Evolutionary conservation across 2,888 invertebrate species (phyloP), one percentile per base, ranked within the genome.

Genomic region (Lasioglossum calceatum): DNA sequence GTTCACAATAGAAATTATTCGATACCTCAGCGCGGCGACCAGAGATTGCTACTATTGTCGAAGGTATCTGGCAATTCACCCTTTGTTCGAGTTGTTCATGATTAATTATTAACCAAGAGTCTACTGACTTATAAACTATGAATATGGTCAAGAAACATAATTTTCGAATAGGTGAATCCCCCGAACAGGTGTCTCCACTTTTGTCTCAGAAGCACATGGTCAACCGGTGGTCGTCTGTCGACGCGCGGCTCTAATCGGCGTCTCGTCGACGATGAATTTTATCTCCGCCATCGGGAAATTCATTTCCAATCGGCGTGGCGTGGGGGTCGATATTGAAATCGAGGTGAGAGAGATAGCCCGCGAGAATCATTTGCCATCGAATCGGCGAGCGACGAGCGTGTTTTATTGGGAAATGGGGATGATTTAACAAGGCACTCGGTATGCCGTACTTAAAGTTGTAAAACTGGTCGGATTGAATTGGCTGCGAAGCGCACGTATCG

Each of bases 331-430:
- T 77, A 77, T 84, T 77, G 72, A 77, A 77, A 82, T 77, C 8
- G 64, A 54, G 54, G 73, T 12, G 47, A 70, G 77, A 44, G 74
- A 77, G 82, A 36, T 73, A 74, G 16, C 61, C 74, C 14, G 61
- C 42, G 27, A 61, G 79, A 61, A 84, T 84, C 77, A 77, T 54
- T 54, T 19, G 39, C 67, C 83, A 74, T 84, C 74, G 83, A 82
- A 47, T 84, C 71, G 82, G 44, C 58, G 58, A 27, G n/a, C 71
- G 39, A 39, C 61, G 82, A 77, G 54, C 82, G 82, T 58, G 84
- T 84, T 84, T 84, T 73, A 83, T 84, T 77, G 47, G 77, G 73
- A 77, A 84, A 83, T 74, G 67, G 77, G 70, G 70, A 77, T 78
- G 77, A 83, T 83, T 77, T 61, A 78, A 77, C 77, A 58, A 73